These are phyloP conservation scores for Platyrinchus mystaceus DNA, from an alignment of 2,797 vertebrate species.

Conservation along the genomic window DNA sequence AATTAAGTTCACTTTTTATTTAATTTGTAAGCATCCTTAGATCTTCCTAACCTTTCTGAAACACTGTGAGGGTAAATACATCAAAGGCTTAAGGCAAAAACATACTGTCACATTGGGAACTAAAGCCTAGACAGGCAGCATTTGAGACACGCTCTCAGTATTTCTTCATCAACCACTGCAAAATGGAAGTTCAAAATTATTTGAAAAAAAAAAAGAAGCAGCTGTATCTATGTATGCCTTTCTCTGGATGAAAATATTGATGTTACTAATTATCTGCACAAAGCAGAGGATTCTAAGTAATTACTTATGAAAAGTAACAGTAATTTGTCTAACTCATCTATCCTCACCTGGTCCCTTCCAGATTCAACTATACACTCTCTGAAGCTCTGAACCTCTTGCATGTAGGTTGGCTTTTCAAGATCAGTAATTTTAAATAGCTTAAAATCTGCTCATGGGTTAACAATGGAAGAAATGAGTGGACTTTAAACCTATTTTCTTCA, in stretches of 20 bases:
- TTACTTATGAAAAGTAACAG: background rate
- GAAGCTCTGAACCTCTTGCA: background rate
- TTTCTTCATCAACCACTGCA: background rate
- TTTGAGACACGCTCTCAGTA: background rate
- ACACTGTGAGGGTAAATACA: background rate
- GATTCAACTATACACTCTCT: background rate
- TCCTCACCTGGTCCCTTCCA: background rate
- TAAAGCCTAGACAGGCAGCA: background rate
- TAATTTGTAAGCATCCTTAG: background rate
- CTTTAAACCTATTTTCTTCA: constrained; percentile 31
- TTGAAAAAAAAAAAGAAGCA: too few relatives aligned
- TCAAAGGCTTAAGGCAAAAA: background rate
- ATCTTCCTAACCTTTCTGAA: background rate
- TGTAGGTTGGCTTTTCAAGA: background rate
- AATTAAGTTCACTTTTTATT: background rate
- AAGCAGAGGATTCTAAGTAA: constrained; percentile 3
- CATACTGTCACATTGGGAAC: background rate
- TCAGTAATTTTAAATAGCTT: constrained; percentile 26
- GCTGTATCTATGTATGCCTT: background rate
- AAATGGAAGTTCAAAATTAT: background rate
- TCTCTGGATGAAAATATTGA: background rate
- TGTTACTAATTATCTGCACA: background rate
- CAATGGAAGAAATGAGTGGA: constrained; percentile 5
- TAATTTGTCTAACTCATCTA: constrained; percentile 8
- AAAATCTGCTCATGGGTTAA: constrained; percentile 19